These are phyloP conservation scores for Asteroscopus sphinx DNA, from an alignment of 2,888 invertebrate genomes.

Conservation along the genomic window DNA sequence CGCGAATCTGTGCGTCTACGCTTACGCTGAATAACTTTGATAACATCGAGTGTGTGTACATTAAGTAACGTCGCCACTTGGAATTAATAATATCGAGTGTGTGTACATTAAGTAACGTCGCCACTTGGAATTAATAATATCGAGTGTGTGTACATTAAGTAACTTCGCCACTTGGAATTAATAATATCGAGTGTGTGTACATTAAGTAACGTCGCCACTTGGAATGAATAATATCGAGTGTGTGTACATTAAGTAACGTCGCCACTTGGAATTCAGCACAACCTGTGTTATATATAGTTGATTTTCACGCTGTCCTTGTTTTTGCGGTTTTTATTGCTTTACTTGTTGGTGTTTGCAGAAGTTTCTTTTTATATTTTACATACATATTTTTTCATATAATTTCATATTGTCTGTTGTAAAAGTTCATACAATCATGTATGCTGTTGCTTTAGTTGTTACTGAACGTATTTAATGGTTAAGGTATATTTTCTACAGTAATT, in stretches of 20 bases:
- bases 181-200: slow-evolving; percentile 39
- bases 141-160: slow-evolving; percentile 32
- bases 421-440: slow-evolving; percentile 65
- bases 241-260: slow-evolving; percentile 29
- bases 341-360: slow-evolving; percentile 72
- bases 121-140: slow-evolving; percentile 51
- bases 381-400: slow-evolving; percentile 50
- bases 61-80: slow-evolving; percentile 33
- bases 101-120: slow-evolving; percentile 29
- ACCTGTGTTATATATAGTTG: slow-evolving; percentile 57
- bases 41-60: slow-evolving; percentile 38
- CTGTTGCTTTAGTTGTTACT: slow-evolving; percentile 62
- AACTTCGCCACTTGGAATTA: slow-evolving; percentile 47
- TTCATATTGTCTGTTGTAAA: slow-evolving; percentile 65
- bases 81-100: slow-evolving; percentile 49
- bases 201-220: slow-evolving; percentile 32
- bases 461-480: slow-evolving; percentile 54
- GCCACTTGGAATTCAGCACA: slow-evolving; percentile 62
- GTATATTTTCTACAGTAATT: slow-evolving; percentile 61
- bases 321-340: slow-evolving; percentile 63
- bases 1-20: slow-evolving; percentile 21
- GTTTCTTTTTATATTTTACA: slow-evolving; percentile 62
- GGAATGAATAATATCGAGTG: slow-evolving; percentile 47
- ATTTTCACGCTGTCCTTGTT: slow-evolving; percentile 55
- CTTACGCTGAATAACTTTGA: slow-evolving; percentile 44